Evolutionary conservation across 2,888 invertebrate species (phyloP), one percentile per base, ranked within the genome.

Genomic region (Philhelius pedissequus): DNA sequence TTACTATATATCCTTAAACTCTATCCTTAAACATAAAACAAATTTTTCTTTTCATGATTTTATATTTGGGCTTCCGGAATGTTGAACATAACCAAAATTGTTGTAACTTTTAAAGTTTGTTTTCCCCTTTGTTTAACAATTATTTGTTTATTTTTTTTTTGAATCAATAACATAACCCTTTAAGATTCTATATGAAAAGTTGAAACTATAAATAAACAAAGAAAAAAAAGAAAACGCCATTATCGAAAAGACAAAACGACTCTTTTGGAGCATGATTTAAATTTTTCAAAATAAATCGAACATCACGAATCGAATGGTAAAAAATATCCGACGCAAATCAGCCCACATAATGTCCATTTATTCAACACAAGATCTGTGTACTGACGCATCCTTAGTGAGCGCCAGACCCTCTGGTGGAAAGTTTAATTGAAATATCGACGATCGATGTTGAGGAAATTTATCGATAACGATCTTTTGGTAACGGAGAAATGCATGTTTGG

Each of bases 401-500:
- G 32, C 35, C 11, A 3, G 6, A 18, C 13, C 15, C 11, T 25
- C 45, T 4, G 6, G 38, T 75, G 79, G 80, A 84, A 84, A 80
- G 84, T 84, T 75, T 76, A 84, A 84, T 84, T 84, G 84, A 84
- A 80, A 84, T 84, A 84, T 76, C 75, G 84, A 32, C 84, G 80
- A 75, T 84, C 80, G 84, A 80, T 84, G 64, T 71, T 75, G 66
- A 62, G 71, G 30, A 84, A 80, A 84, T 84, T 84, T 84, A 84
- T 84, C 75, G 84, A 66, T 75, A 76, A 76, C 68, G 71, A 80
- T 80, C 75, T 71, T 62, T 32, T 32, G 48, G 56, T 54, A 56
- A 70, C 32, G 64, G 76, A 58, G 56, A 66, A 58, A 64, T 56
- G 35, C 48, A 48, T 48, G 66, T 68, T 50, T 35, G 11, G 43